Conservation (phyloP, 2,888 invertebrate species). For the Darwinula stevensoni region DNA sequence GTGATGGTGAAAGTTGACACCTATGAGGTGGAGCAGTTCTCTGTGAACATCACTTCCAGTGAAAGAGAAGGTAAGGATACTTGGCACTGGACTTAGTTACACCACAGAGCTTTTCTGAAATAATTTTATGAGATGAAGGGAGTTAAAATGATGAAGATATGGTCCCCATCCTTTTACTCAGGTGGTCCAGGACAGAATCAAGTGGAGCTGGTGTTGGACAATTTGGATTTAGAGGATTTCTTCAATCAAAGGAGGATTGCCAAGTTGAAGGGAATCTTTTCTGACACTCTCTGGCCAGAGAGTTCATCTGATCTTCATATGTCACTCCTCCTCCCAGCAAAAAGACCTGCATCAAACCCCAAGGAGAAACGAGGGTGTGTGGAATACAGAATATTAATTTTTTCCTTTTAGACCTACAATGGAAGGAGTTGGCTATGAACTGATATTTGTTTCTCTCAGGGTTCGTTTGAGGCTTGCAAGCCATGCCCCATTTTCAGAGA, state of each 20-base stretch:
- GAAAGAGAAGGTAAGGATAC: too few species aligned
- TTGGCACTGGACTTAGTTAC: too few species aligned
- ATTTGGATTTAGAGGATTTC: constrained; percentile 59
- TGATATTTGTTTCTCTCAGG: too few species aligned
- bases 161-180: too few species aligned
- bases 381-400: neutral
- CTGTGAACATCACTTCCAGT: too few species aligned
- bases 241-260: constrained; percentile 40
- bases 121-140: too few species aligned
- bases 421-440: too few species aligned
- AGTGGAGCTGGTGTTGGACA: constrained; percentile 61
- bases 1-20: too few species aligned
- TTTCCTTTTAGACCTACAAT: neutral
- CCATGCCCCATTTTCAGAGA: constrained; percentile 9
- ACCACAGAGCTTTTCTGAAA: too few species aligned
- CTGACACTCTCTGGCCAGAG: constrained; percentile 44
- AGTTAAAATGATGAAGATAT: too few species aligned
- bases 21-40: too few species aligned
- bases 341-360: neutral
- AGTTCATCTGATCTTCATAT: constrained; percentile 42
- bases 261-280: constrained; percentile 41
- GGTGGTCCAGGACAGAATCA: too few species aligned
- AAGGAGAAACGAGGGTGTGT: constrained; percentile 1
- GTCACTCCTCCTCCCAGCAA: constrained; percentile 33
- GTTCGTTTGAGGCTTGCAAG: constrained; percentile 11